A percentile compares a stretch with the other conserved stretches of the same genome.
These are phyloP conservation scores for Melanotaenia boesemani DNA, from an alignment of 2,797 vertebrate species.

Conservation along the genomic window DNA sequence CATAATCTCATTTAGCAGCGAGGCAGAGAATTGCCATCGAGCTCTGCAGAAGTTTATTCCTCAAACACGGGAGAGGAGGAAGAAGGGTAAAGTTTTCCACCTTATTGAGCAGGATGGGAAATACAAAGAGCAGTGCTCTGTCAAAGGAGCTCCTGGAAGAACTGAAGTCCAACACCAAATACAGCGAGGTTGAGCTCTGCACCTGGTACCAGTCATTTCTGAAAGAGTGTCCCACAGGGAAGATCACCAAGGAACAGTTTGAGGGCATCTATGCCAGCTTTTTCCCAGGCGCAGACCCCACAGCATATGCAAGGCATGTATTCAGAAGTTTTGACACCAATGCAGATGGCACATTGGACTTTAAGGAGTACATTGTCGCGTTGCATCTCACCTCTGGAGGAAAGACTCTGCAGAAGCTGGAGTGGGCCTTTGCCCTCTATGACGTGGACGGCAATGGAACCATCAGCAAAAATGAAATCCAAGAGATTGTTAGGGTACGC, in stretches of 20 bases:
- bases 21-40: conserved; percentile 31
- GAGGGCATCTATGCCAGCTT: conserved; percentile 93
- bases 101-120: conserved; percentile 84
- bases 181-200: conserved; percentile 88
- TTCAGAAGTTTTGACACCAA: conserved; percentile 97
- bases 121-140: conserved; percentile 89
- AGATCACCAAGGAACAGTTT: conserved; percentile 89
- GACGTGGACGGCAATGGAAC: conserved; percentile 93
- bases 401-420: conserved; percentile 90
- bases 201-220: conserved; percentile 93
- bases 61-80: conserved; percentile 18
- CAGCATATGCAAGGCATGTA: conserved; percentile 91
- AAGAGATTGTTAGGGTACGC: conserved; percentile 90
- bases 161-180: conserved; percentile 91
- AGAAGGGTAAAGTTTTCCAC: conserved; percentile 1
- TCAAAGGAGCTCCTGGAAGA: conserved; percentile 93
- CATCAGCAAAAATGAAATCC: conserved; percentile 92
- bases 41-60: conserved; percentile 27
- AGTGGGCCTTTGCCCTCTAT: conserved; percentile 95
- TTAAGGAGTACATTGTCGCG: conserved; percentile 94
- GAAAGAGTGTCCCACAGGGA: conserved; percentile 90
- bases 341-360: conserved; percentile 91
- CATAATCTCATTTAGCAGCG: conserved; percentile 76
- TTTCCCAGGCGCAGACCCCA: conserved; percentile 91
- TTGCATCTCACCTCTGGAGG: conserved; percentile 92